Evolutionary conservation across 2,113 vertebrate species (phyloP), one percentile per base, ranked within the genome.

Genomic region (Pogonocichla stellata): DNA sequence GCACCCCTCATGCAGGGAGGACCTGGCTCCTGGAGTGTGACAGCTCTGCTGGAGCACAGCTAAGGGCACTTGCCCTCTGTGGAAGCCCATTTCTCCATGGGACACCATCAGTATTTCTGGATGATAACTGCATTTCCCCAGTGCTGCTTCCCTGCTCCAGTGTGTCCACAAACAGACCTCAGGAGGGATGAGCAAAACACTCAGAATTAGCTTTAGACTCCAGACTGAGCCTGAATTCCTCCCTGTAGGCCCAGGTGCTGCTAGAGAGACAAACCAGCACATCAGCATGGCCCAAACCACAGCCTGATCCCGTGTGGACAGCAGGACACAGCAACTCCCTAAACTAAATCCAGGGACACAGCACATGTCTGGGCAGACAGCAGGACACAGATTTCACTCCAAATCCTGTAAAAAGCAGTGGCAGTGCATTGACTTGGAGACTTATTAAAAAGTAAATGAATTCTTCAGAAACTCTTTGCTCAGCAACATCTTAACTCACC

Each of bases 321-420:
- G 70, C 10, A 3, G 70, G 60, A 33, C 40, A 24, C 0, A 0
- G 28, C 17, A 69, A 19, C 3, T 31, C 14, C 95, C 23, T 0
- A 13, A 48, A 19, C 42, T 8, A 12, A 40, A 38, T 5, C 89
- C 31, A 28, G 70, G 88, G 81, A 85, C 22, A 5, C 28, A 19
- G 6, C 66, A 2, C 9, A 19, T 8, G 51, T 34, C 75, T 2
- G 6, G 61, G 67, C 53, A 92, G 29, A 26, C 19, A 23, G 57
- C 45, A 51, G 24, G 79, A 36, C 79, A 36, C 57, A 82, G 47
- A 50, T 60, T 67, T 42, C 87, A 69, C 67, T 83, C 80, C 50
- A 80, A 72, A 40, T 14, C 58, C 90, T 86, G 48, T 34, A 60
- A 89, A 42, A 72, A 61, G 34, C 84, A 60, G 17, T 24, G 67